Percentiles rank a stretch among this genome's conserved stretches.
Conservation (phyloP, 2,797 vertebrate genomes). For the Microctenopoma steveboyesi region DNA sequence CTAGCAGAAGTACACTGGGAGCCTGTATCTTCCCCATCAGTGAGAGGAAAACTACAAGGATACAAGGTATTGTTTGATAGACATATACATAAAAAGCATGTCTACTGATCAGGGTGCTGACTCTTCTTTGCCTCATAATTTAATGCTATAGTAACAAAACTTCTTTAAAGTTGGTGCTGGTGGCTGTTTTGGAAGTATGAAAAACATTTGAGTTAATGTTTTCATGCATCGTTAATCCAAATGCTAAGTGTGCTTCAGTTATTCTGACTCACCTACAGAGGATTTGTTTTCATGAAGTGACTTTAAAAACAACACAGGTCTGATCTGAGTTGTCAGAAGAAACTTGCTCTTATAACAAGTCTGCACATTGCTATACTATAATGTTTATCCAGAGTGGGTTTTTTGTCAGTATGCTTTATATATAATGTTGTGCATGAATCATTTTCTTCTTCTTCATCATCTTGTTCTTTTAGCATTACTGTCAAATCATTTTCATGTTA, state of each 20-base stretch:
- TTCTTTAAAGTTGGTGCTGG: not conserved
- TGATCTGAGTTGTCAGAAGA: not conserved
- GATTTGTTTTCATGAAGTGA: not conserved
- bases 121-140: not conserved
- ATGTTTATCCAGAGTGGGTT: not conserved
- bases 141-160: not conserved
- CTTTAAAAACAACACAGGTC: not conserved
- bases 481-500: too few relatives aligned
- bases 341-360: not conserved
- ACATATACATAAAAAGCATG: not conserved
- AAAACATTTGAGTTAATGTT: not conserved
- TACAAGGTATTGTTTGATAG: slow-evolving; percentile 85
- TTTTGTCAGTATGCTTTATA: too few relatives aligned
- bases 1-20: slow-evolving; percentile 93
- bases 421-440: too few relatives aligned
- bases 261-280: not conserved
- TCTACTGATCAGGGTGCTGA: not conserved
- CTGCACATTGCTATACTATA: not conserved
- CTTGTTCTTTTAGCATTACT: too few relatives aligned
- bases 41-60: slow-evolving; percentile 90
- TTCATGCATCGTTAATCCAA: not conserved
- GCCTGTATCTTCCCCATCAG: slow-evolving; percentile 82
- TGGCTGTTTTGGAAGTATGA: not conserved
- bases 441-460: too few relatives aligned
- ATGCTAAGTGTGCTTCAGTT: not conserved